Evolutionary conservation across 2,888 invertebrate species (phyloP).

Genomic region (Phrixothrix hirtus): DNA sequence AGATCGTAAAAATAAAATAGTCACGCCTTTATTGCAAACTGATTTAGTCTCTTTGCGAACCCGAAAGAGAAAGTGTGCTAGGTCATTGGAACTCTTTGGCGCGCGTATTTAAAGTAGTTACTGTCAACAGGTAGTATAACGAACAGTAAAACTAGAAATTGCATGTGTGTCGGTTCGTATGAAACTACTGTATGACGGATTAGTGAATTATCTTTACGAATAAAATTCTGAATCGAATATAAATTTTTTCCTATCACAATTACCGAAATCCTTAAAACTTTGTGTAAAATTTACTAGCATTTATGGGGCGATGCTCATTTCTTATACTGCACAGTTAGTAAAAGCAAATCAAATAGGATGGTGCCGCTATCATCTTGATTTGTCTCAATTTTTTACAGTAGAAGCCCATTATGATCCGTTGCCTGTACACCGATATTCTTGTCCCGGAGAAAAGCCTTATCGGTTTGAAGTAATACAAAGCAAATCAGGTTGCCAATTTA

Average conservation of each 20-base stretch:
- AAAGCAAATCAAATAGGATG: slow-evolving; percentile 75
- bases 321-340: slow-evolving; percentile 78
- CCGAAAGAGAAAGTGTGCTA: slow-evolving; percentile 72
- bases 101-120: slow-evolving; percentile 72
- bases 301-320: slow-evolving; percentile 92
- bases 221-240: slow-evolving; percentile 80
- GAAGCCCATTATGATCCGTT: slow-evolving; percentile 67
- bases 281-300: slow-evolving; percentile 87
- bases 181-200: slow-evolving; percentile 73
- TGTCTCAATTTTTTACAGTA: slow-evolving; percentile 73
- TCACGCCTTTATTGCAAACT: slow-evolving; percentile 83
- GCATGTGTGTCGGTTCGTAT: slow-evolving; percentile 75
- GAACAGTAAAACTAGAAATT: slow-evolving; percentile 70
- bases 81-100: slow-evolving; percentile 83
- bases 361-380: slow-evolving; percentile 80
- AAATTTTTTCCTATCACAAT: slow-evolving; percentile 75
- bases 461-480: slow-evolving; percentile 74
- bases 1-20: slow-evolving; percentile 86
- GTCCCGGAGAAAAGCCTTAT: slow-evolving; percentile 86
- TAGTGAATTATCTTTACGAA: slow-evolving; percentile 70
- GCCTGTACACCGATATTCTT: slow-evolving; percentile 75
- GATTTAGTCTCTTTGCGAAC: slow-evolving; percentile 75
- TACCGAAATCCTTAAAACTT: slow-evolving; percentile 81
- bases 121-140: slow-evolving; percentile 75
- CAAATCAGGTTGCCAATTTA: slow-evolving; percentile 71